phyloP scores from a whole-genome alignment of 2,113 vertebrate genomes.

The Typhlomys cinereus region DNA sequence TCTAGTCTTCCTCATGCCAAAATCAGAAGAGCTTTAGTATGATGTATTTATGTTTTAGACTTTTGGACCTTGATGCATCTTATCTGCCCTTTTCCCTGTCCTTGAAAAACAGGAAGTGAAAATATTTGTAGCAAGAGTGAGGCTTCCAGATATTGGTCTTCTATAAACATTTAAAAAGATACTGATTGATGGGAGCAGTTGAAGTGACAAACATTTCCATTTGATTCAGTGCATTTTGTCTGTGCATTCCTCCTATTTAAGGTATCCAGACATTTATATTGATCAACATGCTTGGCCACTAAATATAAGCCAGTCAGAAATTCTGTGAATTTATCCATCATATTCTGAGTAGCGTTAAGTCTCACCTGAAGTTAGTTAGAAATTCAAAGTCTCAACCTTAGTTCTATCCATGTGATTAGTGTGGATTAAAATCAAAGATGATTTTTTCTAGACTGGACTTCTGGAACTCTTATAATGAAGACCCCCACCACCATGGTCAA shows the following conservation, averaged over 20 bases:
- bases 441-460: background rate
- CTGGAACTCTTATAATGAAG: background rate
- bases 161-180: background rate
- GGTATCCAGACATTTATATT: background rate
- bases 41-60: background rate
- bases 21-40: background rate
- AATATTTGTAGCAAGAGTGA: background rate
- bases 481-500: background rate
- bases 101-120: background rate
- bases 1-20: background rate
- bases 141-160: no score
- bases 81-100: background rate
- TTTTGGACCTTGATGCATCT: background rate
- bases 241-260: background rate
- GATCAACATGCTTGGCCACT: background rate
- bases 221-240: background rate
- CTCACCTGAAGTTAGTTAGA: background rate
- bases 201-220: background rate
- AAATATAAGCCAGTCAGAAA: background rate
- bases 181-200: background rate
- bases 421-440: background rate
- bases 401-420: background rate
- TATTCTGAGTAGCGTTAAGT: background rate
- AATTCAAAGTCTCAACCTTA: background rate
- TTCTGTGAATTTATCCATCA: background rate